phyloP scores from a whole-genome alignment of 2,113 vertebrate genomes.

The Solea solea region DNA sequence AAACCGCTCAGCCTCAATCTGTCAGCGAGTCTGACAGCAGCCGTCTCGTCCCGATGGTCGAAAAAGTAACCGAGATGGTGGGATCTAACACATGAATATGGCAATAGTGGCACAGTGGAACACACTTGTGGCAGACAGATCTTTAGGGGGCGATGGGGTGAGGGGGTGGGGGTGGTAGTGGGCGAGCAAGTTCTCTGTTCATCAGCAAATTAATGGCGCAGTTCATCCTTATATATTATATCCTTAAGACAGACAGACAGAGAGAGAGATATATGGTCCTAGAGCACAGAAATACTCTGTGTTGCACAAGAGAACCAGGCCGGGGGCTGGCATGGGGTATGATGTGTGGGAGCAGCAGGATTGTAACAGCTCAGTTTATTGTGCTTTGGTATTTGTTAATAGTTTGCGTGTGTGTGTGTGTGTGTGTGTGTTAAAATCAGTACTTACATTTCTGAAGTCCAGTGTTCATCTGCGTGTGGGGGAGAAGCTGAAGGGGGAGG shows the following conservation, averaged over 20 bases:
- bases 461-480: slow-evolving; percentile 99
- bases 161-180: slow-evolving; percentile 20
- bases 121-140: slow-evolving; percentile 28
- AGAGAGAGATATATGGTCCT: slow-evolving; percentile 33
- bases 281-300: slow-evolving; percentile 36
- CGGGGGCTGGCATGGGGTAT: slow-evolving; percentile 35
- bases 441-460: slow-evolving; percentile 99
- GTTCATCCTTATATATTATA: slow-evolving; percentile 58
- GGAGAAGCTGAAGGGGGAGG: slow-evolving; percentile 98
- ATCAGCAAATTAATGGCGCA: slow-evolving; percentile 58
- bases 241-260: slow-evolving; percentile 34
- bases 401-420: slow-evolving; percentile 23
- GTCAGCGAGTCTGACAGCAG: slow-evolving; percentile 60
- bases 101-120: slow-evolving; percentile 6
- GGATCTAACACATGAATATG: slow-evolving; percentile 30
- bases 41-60: slow-evolving; percentile 56
- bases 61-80: slow-evolving; percentile 50
- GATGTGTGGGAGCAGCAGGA: slow-evolving; percentile 43
- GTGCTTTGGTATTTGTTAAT: slow-evolving; percentile 48
- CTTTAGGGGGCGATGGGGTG: slow-evolving; percentile 23
- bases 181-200: slow-evolving; percentile 27
- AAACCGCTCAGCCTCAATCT: slow-evolving; percentile 62
- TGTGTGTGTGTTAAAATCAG: slow-evolving; percentile 13
- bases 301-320: slow-evolving; percentile 42
- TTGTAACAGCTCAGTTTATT: slow-evolving; percentile 59